Evolutionary conservation across 2,797 vertebrate species (phyloP).

Genomic region (Falco peregrinus): DNA sequence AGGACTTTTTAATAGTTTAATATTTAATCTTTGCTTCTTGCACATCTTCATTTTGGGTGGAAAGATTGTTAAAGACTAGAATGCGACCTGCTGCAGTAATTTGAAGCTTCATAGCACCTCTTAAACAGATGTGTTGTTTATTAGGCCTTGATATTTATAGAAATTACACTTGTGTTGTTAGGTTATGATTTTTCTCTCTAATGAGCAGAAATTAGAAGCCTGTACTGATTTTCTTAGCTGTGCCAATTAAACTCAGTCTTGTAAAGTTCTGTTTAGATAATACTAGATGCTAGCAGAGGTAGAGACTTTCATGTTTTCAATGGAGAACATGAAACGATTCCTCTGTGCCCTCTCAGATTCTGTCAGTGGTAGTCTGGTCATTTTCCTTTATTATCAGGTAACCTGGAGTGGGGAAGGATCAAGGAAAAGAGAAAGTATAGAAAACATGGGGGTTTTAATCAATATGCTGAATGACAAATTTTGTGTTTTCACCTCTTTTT

Average conservation of each 20-base stretch:
- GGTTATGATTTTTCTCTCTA: background rate
- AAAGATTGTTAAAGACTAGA: background rate
- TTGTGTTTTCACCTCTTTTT: background rate
- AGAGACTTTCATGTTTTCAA: background rate
- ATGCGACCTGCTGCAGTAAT: background rate
- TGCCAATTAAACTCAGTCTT: background rate
- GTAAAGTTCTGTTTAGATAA: background rate
- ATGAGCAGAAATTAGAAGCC: background rate
- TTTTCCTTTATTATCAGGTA: background rate
- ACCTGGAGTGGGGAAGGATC: background rate
- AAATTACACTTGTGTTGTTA: background rate
- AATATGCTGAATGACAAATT: background rate
- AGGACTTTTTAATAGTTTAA: background rate
- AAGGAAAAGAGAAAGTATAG: background rate
- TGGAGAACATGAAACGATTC: background rate
- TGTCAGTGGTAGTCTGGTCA: background rate
- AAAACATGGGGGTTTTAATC: background rate
- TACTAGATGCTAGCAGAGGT: background rate
- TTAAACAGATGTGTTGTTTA: background rate
- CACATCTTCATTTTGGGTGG: conserved; percentile 27
- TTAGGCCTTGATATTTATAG: conserved; percentile 12
- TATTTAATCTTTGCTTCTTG: background rate
- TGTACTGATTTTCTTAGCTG: background rate
- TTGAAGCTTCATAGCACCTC: conserved; percentile 1
- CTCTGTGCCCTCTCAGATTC: background rate